These are phyloP conservation scores for Pyrgilauda ruficollis DNA, from an alignment of 2,113 vertebrate species.

Conservation along the genomic window DNA sequence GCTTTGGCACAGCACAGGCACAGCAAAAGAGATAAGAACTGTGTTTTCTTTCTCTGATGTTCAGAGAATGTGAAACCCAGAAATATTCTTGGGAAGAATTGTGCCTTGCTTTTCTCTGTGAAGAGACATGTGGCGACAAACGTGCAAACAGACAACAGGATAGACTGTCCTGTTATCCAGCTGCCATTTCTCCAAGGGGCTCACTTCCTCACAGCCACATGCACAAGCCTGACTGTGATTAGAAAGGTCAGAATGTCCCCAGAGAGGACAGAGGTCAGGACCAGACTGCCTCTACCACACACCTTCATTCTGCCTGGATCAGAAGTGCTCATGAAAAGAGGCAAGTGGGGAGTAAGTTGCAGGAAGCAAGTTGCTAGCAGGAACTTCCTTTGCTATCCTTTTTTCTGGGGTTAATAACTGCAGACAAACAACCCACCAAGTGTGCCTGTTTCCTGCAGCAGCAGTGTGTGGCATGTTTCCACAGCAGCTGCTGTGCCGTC, in stretches of 20 bases:
- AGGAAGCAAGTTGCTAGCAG: neutral
- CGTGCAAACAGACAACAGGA: neutral
- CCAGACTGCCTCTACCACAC: neutral
- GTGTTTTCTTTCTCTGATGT: no score
- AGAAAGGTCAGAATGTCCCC: neutral
- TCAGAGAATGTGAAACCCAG: no score
- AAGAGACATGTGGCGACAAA: no score
- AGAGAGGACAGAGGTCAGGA: neutral
- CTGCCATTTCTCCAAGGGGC: neutral
- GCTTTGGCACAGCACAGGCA: no score
- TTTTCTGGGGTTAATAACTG: neutral
- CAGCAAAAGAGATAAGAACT: no score
- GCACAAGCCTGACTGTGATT: neutral
- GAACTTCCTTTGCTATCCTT: neutral
- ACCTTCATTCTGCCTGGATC: neutral
- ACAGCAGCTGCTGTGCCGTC: neutral
- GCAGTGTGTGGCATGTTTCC: neutral
- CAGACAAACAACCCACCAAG: neutral
- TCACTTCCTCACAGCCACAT: neutral
- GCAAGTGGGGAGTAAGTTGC: neutral
- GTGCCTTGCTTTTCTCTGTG: no score
- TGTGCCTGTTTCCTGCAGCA: neutral
- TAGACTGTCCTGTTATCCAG: neutral
- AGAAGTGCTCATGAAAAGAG: neutral
- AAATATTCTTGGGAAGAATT: no score